phyloP scores from a whole-genome alignment of 2,113 vertebrate species.

The Panurus biarmicus region DNA sequence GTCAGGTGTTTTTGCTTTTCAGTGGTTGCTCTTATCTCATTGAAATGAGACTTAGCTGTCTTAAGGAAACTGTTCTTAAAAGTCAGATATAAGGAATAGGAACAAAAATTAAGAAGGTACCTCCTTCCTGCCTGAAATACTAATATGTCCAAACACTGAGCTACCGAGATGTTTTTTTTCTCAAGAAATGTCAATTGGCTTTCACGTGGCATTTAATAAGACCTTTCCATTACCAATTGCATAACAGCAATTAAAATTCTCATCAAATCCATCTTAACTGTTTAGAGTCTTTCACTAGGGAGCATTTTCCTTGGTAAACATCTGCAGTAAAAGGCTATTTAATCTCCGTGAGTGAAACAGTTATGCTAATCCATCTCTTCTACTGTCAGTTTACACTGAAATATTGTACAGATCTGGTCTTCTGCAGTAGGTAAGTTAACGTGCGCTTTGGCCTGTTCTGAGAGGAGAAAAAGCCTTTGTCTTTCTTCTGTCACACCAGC shows the following conservation, averaged over 20 bases:
- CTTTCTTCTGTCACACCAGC: neutral
- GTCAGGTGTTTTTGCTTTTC: neutral
- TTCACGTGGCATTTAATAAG: conserved; percentile 68
- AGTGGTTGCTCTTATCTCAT: neutral
- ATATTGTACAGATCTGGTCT: conserved; percentile 27
- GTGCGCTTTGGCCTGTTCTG: neutral
- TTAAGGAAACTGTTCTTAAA: neutral
- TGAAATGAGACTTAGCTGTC: neutral
- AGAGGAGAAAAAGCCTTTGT: neutral
- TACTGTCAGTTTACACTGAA: conserved; percentile 66
- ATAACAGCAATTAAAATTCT: conserved; percentile 76
- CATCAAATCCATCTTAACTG: conserved; percentile 73
- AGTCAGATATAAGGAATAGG: neutral
- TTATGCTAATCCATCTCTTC: conserved; percentile 69
- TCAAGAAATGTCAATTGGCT: conserved; percentile 47
- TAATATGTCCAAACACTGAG: neutral
- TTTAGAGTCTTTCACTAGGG: conserved; percentile 69
- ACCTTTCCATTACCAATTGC: conserved; percentile 65
- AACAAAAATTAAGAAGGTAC: neutral
- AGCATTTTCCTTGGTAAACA: conserved; percentile 74
- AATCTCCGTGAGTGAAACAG: conserved; percentile 71
- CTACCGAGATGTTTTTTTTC: conserved; percentile 9
- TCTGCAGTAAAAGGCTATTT: conserved; percentile 73
- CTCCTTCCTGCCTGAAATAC: neutral
- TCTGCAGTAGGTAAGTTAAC: neutral